Evolutionary conservation across 2,888 invertebrate species (phyloP), one percentile per base, ranked within the genome.

Genomic region (Callosobruchus maculatus): DNA sequence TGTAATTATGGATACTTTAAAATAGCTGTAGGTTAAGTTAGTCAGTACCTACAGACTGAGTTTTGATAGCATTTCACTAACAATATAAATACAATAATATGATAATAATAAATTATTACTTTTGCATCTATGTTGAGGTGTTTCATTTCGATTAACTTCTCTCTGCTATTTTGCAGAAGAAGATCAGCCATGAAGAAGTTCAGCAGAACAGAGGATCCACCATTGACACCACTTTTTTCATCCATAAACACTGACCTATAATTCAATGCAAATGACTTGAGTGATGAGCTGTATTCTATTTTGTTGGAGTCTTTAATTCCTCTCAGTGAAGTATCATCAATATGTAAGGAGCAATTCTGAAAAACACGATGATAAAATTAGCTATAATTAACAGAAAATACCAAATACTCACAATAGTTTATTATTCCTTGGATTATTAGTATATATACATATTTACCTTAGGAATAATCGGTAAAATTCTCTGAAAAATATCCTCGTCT

Each of bases 391-490:
- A n/a, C n/a, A n/a, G n/a, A n/a, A n/a, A n/a, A n/a, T n/a, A n/a
- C n/a, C n/a, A n/a, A n/a, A n/a, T n/a, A n/a, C n/a, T n/a, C n/a
- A n/a, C n/a, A n/a, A n/a, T n/a, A n/a, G n/a, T n/a, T n/a, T n/a
- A n/a, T n/a, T n/a, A n/a, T n/a, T n/a, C n/a, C n/a, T n/a, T n/a
- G n/a, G n/a, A n/a, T n/a, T n/a, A 49, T 1, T 20, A 67, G n/a
- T 20, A 68, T 68, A 21, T 49, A 31, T 68, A 68, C 26, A 77
- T 72, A 75, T 75, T 79, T 86, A 93, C 93, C 90, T 95, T 95
- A 87, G 95, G 95, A 89, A 95, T 91, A 78, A 95, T 90, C 26
- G 95, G 95, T 22, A 93, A 90, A 76, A 95, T 87, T 84, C 93
- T 90, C 67, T 90, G 89, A 82, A 92, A 90, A 73, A 92, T 84